A percentile compares a stretch with the other conserved stretches of the same genome.
These are phyloP conservation scores for Cynopterus brachyotis DNA, from an alignment of 2,113 vertebrate genomes.

Conservation along the genomic window DNA sequence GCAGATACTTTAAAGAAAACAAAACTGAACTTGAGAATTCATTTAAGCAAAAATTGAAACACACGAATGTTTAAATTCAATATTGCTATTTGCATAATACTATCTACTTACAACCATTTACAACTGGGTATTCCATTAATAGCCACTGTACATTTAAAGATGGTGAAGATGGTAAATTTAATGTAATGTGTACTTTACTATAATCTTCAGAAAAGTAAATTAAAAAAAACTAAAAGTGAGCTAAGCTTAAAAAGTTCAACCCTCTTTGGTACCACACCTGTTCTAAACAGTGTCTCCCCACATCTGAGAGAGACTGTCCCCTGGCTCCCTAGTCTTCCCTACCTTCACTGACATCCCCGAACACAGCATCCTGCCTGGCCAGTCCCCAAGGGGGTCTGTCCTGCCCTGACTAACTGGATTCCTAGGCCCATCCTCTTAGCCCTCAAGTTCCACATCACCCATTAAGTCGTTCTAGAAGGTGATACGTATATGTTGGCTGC, in stretches of 20 bases:
- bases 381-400: neutral
- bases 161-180: neutral
- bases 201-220: neutral
- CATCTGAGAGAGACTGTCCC: neutral
- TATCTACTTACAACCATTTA: neutral
- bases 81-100: neutral
- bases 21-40: neutral
- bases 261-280: neutral
- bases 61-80: neutral
- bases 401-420: neutral
- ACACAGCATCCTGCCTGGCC: neutral
- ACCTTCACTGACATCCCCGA: neutral
- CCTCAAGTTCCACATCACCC: too few relatives aligned
- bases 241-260: neutral
- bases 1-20: neutral
- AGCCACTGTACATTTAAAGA: neutral
- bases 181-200: neutral
- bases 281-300: neutral
- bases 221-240: neutral
- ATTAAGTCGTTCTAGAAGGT: neutral
- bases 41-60: neutral
- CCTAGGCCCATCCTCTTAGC: neutral
- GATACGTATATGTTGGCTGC: fast-evolving
- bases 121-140: neutral
- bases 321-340: neutral